Evolutionary conservation across 1,140 invertebrate species (phyloP).

Genomic region (Brachionus rubens): DNA sequence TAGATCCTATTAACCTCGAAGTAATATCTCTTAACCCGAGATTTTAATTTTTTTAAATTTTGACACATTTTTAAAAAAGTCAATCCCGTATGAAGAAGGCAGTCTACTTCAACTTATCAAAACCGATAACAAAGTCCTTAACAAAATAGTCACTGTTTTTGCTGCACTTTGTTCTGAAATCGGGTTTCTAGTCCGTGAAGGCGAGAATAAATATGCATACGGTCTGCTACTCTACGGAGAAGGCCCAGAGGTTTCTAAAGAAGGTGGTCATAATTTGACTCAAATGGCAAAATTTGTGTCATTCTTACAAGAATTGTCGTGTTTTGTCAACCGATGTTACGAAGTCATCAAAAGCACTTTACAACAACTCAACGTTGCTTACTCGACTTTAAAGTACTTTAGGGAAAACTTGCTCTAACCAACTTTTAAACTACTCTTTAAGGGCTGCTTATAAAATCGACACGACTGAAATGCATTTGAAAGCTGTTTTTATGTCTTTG

Average conservation of each 20-base stretch:
- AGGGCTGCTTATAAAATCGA: constrained; percentile 7
- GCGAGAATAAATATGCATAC: constrained; percentile 66
- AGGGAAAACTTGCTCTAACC: too few relatives aligned
- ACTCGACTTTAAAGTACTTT: constrained; percentile 53
- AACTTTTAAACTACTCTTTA: background rate
- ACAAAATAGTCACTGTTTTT: constrained; percentile 76
- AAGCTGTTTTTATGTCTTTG: constrained; percentile 67
- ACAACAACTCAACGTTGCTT: constrained; percentile 68
- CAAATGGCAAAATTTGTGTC: constrained; percentile 63
- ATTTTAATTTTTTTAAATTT: too few relatives aligned
- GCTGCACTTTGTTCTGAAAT: constrained; percentile 76
- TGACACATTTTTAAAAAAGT: too few relatives aligned
- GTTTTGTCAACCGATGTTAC: constrained; percentile 68
- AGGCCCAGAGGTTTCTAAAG: constrained; percentile 40
- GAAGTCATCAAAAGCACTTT: constrained; percentile 68
- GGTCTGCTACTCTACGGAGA: constrained; percentile 69
- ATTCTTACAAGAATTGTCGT: constrained; percentile 66
- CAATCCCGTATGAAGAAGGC: constrained; percentile 63
- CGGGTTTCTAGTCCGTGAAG: constrained; percentile 68
- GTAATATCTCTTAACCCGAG: too few relatives aligned
- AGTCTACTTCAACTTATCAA: constrained; percentile 69
- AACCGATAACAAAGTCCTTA: constrained; percentile 76
- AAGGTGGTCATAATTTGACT: constrained; percentile 54
- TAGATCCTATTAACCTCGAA: constrained; percentile 40
- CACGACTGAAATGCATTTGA: constrained; percentile 52